Evolutionary conservation across 2,888 invertebrate genomes (phyloP), one percentile per base, ranked within the genome.

Genomic region (Nasonovia ribisnigri): DNA sequence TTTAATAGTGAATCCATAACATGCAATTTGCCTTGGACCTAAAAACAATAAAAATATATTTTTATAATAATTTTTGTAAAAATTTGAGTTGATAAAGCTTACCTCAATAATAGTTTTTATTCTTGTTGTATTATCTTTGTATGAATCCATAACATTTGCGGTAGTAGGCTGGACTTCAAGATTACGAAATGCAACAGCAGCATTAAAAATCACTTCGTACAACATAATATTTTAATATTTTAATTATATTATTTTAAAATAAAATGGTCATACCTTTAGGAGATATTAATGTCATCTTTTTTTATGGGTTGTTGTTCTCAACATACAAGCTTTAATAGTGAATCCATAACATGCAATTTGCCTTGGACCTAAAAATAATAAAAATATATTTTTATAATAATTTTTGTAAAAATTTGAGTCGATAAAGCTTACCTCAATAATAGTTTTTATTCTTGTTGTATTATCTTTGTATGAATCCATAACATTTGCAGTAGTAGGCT

Each of bases 1-100:
- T 11, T 97, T 97, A 94, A 97, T 97, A 0, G 98, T 99, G 20
- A 97, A 97, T 3, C 98, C 97, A 96, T 99, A 99, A n/a, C 98
- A 99, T 3, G 97, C 97, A 96, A 98, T 54, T 54, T 24, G 46
- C 10, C 46, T 46, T 46, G 8, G 46, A 97, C 96, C 97, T 36
- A 95, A 94, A 94, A 36, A 92, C 94, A 88, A 90, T 93, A 87
- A 26, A 26, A 57, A 26, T n/a, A n/a, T n/a, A n/a, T n/a, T n/a
- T n/a, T n/a, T n/a, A n/a, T n/a, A n/a, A n/a, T n/a, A n/a, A n/a
- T n/a, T n/a, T n/a, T n/a, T 46, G 46, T 46, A 46, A 46, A 51
- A 20, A 20, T 51, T 20, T 51, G 51, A 4, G 51, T 51, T 3
- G 20, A 84, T n/a, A n/a, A n/a, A n/a, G n/a, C n/a, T n/a, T n/a